Percentiles rank a stretch among this genome's conserved stretches.
Evolutionary conservation across 2,113 vertebrate genomes (phyloP).

Genomic region (Hyperopisus bebe): DNA sequence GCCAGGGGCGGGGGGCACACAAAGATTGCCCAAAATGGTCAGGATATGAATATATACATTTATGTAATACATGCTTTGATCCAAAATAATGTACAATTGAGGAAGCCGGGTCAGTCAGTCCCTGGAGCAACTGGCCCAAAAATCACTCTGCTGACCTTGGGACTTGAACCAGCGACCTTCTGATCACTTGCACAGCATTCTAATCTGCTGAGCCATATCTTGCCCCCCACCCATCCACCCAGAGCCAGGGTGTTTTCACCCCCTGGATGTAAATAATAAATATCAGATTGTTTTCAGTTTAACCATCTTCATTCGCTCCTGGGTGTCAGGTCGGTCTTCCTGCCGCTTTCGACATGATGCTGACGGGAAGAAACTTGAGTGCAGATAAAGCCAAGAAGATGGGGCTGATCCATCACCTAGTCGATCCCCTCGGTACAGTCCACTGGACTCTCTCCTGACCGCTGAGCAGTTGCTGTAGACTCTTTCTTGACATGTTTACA

Average conservation of each 20-base stretch:
- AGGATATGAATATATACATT: background rate
- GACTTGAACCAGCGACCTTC: background rate
- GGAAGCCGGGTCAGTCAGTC: background rate
- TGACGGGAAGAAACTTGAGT: slow-evolving; percentile 84
- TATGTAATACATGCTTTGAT: background rate
- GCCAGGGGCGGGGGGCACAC: slow-evolving; percentile 88
- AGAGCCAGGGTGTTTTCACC: background rate
- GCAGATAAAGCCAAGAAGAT: slow-evolving; percentile 95
- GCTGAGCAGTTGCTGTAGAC: background rate
- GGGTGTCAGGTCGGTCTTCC: slow-evolving; percentile 76
- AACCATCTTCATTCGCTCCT: background rate
- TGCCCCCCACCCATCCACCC: too few relatives aligned
- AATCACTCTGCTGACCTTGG: background rate
- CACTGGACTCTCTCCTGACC: background rate
- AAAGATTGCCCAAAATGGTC: slow-evolving; percentile 92
- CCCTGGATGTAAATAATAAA: background rate
- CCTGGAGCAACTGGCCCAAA: background rate
- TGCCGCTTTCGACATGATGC: slow-evolving; percentile 89
- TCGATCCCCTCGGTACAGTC: slow-evolving; percentile 77
- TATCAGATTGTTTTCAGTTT: background rate
- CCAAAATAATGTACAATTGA: background rate
- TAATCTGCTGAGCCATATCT: background rate
- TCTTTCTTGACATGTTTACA: background rate
- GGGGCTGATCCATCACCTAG: slow-evolving; percentile 84
- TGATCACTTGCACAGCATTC: background rate